These are phyloP conservation scores for Merops nubicus DNA, from an alignment of 2,113 vertebrate genomes.

Conservation along the genomic window DNA sequence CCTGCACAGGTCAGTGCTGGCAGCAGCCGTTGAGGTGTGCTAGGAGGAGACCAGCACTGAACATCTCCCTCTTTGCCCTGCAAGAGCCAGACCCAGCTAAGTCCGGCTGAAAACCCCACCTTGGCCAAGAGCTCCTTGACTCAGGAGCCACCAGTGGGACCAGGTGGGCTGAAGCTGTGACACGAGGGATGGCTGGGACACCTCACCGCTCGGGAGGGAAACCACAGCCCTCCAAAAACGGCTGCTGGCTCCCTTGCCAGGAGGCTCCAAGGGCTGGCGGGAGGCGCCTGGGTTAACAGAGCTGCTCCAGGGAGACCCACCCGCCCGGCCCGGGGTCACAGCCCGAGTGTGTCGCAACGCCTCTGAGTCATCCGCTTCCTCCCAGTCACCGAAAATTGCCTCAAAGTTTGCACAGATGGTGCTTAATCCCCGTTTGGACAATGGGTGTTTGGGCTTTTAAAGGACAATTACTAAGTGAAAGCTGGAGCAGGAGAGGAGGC, in stretches of 20 bases:
- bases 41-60: not conserved
- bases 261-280: not conserved
- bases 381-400: not conserved
- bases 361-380: constrained; percentile 58
- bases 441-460: not conserved
- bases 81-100: not conserved
- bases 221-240: not conserved
- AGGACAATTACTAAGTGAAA: not conserved
- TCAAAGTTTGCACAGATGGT: constrained; percentile 69
- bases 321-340: not conserved
- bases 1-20: not conserved
- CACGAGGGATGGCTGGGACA: not conserved
- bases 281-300: not conserved
- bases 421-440: constrained; percentile 49
- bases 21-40: too few relatives aligned
- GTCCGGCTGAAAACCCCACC: not conserved
- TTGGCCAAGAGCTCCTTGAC: not conserved
- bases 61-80: not conserved
- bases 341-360: not conserved
- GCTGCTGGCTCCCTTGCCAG: not conserved
- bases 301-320: not conserved
- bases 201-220: not conserved
- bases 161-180: not conserved
- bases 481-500: not conserved
- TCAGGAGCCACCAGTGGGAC: not conserved